Percentiles rank a stretch among this genome's conserved stretches.
Evolutionary conservation across 2,888 invertebrate genomes (phyloP).

Genomic region (Pseudolycoriella hygida): DNA sequence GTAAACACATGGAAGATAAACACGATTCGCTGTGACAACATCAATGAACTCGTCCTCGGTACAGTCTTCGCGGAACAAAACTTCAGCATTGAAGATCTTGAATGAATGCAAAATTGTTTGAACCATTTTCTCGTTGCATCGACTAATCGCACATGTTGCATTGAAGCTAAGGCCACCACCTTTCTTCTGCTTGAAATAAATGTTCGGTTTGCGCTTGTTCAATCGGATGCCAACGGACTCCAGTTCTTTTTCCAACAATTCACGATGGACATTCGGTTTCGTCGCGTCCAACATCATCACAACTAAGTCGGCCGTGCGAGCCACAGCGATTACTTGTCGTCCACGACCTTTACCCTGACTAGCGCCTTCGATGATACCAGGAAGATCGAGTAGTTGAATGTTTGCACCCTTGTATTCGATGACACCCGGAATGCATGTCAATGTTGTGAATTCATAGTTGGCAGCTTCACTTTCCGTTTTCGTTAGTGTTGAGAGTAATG

Average conservation of each 20-base stretch:
- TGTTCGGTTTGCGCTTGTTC: slow-evolving; percentile 90
- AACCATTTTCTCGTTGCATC: slow-evolving; percentile 91
- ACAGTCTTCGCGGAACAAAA: slow-evolving; percentile 90
- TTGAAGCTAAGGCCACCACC: slow-evolving; percentile 95
- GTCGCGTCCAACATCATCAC: slow-evolving; percentile 99
- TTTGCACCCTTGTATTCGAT: slow-evolving; percentile 97
- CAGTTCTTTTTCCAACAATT: slow-evolving; percentile 80
- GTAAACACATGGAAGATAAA: slow-evolving; percentile 93
- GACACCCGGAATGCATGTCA: slow-evolving; percentile 98
- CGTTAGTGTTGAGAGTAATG: slow-evolving; percentile 84
- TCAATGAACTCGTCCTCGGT: slow-evolving; percentile 94
- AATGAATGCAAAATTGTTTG: slow-evolving; percentile 97
- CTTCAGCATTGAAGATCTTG: slow-evolving; percentile 92
- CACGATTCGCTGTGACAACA: slow-evolving; percentile 88
- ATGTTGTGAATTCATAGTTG: slow-evolving; percentile 94
- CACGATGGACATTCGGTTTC: slow-evolving; percentile 90
- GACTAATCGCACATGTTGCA: slow-evolving; percentile 82
- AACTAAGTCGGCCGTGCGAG: slow-evolving; percentile 91
- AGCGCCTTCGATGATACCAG: slow-evolving; percentile 99
- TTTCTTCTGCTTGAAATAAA: slow-evolving; percentile 95
- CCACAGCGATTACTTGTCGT: slow-evolving; percentile 94
- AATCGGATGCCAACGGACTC: slow-evolving; percentile 95
- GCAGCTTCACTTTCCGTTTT: slow-evolving; percentile 95
- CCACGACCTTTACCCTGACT: slow-evolving; percentile 87
- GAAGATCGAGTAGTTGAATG: slow-evolving; percentile 93